These are phyloP conservation scores for Mycalesis mineus DNA, from an alignment of 2,888 invertebrate species.

Conservation along the genomic window DNA sequence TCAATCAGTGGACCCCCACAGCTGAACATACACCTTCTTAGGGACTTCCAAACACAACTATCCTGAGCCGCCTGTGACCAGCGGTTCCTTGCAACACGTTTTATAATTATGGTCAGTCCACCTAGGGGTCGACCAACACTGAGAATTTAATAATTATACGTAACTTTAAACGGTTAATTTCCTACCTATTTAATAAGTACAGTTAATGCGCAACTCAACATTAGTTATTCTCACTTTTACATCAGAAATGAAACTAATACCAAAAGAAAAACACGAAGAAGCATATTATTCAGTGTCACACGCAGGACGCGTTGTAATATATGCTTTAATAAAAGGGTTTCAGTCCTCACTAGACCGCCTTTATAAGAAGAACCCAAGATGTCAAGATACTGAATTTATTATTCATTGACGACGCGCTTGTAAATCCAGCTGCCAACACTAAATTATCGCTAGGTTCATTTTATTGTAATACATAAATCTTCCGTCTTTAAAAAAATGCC, in stretches of 20 bases:
- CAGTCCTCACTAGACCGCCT: conserved; percentile 64
- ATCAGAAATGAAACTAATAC: not conserved
- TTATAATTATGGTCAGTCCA: too few relatives aligned
- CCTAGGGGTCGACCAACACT: too few relatives aligned
- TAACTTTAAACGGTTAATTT: too few relatives aligned
- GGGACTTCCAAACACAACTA: too few relatives aligned
- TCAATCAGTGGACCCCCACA: too few relatives aligned
- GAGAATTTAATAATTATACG: too few relatives aligned
- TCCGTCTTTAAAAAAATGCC: not conserved
- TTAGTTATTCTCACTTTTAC: too few relatives aligned
- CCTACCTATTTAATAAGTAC: too few relatives aligned
- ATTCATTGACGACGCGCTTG: conserved; percentile 65
- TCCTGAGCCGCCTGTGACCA: too few relatives aligned
- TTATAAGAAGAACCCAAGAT: conserved; percentile 46
- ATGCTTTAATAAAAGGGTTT: conserved; percentile 78
- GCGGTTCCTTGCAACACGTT: too few relatives aligned
- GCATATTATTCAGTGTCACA: conserved; percentile 74
- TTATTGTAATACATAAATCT: not conserved
- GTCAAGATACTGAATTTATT: conserved; percentile 75
- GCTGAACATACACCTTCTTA: too few relatives aligned
- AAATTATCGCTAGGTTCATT: conserved; percentile 59
- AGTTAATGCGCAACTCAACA: too few relatives aligned
- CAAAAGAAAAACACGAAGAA: conserved; percentile 31
- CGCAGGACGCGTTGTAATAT: conserved; percentile 71
- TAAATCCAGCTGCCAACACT: conserved; percentile 68